phyloP scores from a whole-genome alignment of 1,140 invertebrate genomes.

The Drosophila repletoides region DNA sequence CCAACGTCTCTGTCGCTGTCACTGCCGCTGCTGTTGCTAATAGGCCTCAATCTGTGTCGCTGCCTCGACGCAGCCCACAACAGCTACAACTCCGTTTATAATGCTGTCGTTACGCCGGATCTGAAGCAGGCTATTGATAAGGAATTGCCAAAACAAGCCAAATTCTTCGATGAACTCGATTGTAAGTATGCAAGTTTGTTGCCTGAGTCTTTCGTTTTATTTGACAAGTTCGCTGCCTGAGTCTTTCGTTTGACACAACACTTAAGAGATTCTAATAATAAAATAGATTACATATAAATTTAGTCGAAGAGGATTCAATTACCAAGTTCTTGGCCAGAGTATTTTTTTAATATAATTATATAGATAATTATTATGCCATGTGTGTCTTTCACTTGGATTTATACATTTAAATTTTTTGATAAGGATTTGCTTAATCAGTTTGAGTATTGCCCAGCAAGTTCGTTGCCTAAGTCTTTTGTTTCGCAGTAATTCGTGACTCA shows the following conservation, averaged over 20 bases:
- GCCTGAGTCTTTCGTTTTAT: conserved; percentile 3
- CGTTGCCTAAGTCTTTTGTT: conserved; percentile 57
- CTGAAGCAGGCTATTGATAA: conserved; percentile 74
- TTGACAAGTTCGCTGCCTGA: conserved; percentile 23
- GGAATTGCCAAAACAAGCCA: conserved; percentile 78
- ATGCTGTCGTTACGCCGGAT: conserved; percentile 62
- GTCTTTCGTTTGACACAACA: background rate
- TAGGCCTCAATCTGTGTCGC: conserved; percentile 7
- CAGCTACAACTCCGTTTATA: conserved; percentile 76
- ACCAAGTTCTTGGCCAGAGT: conserved; percentile 43
- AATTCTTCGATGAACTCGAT: conserved; percentile 82
- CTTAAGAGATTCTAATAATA: no score
- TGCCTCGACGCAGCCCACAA: conserved; percentile 32
- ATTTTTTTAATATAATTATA: background rate
- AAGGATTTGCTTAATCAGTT: background rate
- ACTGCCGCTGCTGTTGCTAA: conserved; percentile 27
- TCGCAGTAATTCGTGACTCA: conserved; percentile 9
- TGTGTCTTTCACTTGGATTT: background rate
- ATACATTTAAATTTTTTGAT: background rate
- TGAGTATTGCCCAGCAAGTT: conserved; percentile 32
- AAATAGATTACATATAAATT: no score
- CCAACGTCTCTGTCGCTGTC: conserved; percentile 16
- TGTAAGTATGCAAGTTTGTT: conserved; percentile 64
- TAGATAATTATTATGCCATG: no score
- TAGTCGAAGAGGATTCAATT: no score